Base-by-base conservation (phyloP, 2,888 invertebrate genomes). In the Cephus runcator region DNA sequence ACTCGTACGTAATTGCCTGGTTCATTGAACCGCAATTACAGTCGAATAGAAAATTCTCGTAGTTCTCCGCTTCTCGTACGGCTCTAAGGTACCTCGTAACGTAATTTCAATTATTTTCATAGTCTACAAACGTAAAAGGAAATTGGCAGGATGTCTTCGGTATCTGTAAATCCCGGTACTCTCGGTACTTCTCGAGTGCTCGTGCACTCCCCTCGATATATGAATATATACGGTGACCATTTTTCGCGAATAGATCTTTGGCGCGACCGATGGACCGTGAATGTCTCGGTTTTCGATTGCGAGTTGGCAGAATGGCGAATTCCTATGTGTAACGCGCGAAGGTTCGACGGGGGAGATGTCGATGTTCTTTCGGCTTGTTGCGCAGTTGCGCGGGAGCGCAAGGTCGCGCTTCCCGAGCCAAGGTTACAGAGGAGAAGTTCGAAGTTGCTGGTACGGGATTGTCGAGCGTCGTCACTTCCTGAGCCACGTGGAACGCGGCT, bases 341-440 rank as follows among this genome's bases (percentile, higher is more conserved):
- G 56, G 56, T 56, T 56, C 56, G 23, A 23, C 56, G 23, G 9
- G 34, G 36, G 69, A 56, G 35, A 69, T 4, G 40, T 80, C 81
- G 76, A 77, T 31, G 78, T n/a, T 15, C 75, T n/a, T 79, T 79
- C 79, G 85, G 83, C 79, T 80, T 79, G 79, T 81, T 85, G 82
- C 84, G 84, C 81, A 85, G 84, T 82, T 79, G 79, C 12, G 73
- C n/a, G n/a, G n/a, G 68, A 75, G 75, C 79, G 73, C 85, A 85
- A 86, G 85, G 85, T 81, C 84, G 77, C 34, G 69, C 73, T 76
- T 77, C 77, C 78, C 74, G 36, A 56, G 56, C 69, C 80, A 80
- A 80, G 80, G 80, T 77, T 77, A 77, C 35, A n/a, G 34, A 33
- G 31, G 73, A 34, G 73, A 36, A 36, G 34, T 23, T 73, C n/a